phyloP scores from a whole-genome alignment of 2,888 invertebrate genomes.

The Tachystola acroxantha region DNA sequence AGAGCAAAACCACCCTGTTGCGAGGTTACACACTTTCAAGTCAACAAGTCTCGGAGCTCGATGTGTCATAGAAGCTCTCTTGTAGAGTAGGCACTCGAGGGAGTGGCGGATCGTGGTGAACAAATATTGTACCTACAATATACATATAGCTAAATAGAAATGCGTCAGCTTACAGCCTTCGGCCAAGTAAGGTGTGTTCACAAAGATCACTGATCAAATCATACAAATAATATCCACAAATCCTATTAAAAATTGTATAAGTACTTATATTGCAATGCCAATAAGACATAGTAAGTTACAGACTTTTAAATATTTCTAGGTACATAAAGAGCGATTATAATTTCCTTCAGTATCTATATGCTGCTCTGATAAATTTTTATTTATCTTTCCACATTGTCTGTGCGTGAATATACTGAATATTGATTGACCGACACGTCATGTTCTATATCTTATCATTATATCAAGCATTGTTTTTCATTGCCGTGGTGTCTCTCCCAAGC shows the following conservation, averaged over 20 bases:
- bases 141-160: constrained; percentile 2
- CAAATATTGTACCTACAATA: constrained; percentile 2
- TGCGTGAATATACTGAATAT: neutral
- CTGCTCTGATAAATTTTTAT: neutral
- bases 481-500: neutral
- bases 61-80: constrained; percentile 1
- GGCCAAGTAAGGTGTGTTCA: neutral
- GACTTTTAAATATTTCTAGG: no score
- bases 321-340: no score
- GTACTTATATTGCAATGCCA: no score
- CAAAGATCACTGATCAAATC: no score
- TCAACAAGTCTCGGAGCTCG: neutral
- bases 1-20: no score
- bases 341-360: no score
- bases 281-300: no score
- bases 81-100: neutral
- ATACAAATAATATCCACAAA: neutral
- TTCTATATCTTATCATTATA: neutral
- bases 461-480: neutral
- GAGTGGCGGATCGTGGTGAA: constrained; percentile 3
- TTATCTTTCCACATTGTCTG: neutral
- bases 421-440: neutral
- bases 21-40: no score
- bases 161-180: constrained; percentile 4
- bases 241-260: neutral